Base-by-base conservation (phyloP, 2,888 invertebrate genomes). In the Caenorhabditis afra region DNA sequence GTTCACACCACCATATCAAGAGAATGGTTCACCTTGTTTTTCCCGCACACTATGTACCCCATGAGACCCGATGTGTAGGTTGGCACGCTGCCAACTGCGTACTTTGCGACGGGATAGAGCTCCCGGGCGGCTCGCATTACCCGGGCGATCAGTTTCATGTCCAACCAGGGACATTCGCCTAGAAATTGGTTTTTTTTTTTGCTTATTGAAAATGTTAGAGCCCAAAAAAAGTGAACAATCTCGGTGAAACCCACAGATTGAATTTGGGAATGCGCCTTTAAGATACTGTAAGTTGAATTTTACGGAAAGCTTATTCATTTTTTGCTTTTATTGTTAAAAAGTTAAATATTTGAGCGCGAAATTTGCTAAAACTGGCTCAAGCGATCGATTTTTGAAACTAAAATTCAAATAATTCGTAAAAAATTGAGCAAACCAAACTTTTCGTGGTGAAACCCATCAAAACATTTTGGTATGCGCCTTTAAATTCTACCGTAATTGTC, bases 41-140 rank as follows among this genome's bases (percentile, higher is more conserved):
- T 92, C 64, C 95, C 94, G 20, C 95, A 97, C 37, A 98, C 93
- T 0, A 97, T 93, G 90, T 96, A 97, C 0, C 98, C 97, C 85
- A 98, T 98, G 91, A 96, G 95, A 0, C 98, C 98, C 35, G 95
- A 95, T 0, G 98, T 97, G 91, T 98, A 98, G 0, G 96, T 96
- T 0, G 98, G 97, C 0, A 97, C 95, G 10, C 94, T 94, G 0
- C 94, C 93, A 65, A 93, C 93, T 0, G 94, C 95, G 90, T 96
- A 97, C 0, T 93, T 93, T 0, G 94, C 94, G 0, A 93, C 93
- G 0, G 94, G 93, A 90, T 96, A 98, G 81, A 95, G 93, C 45
- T 93, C 92, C 80, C 92, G 92, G 88, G 78, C 59, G 18, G 68
- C 59, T 37, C 53, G 44, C 41, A 79, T 44, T 39, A 96, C 95